Percentiles rank a stretch among this genome's conserved stretches.
Evolutionary conservation across 35 echinoderm and acorn worm genomes (phyloP).

Genomic region (Apostichopus californicus): DNA sequence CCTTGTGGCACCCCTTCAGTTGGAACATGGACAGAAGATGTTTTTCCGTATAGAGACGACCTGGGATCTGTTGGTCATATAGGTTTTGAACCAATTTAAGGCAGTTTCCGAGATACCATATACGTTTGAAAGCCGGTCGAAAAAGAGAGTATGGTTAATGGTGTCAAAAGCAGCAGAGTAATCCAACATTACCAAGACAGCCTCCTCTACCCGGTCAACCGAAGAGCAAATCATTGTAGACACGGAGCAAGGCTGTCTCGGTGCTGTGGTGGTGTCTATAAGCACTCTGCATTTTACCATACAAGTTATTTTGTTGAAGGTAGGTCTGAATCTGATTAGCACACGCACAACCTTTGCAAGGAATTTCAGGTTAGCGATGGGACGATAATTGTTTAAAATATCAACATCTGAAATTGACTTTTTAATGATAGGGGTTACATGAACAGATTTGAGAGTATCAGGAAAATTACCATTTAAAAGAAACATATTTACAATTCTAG

Average conservation of each 20-base stretch:
- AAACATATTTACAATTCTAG: slow-evolving; percentile 37
- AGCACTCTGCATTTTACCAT: no score
- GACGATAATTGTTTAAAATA: slow-evolving; percentile 43
- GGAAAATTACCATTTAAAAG: slow-evolving; percentile 12
- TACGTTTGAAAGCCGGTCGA: neutral
- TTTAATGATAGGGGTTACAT: slow-evolving; percentile 45
- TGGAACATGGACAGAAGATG: neutral
- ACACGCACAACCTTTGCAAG: no score
- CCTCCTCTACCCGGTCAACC: no score
- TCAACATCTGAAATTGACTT: slow-evolving; percentile 20
- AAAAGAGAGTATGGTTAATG: no score
- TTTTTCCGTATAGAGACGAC: slow-evolving; percentile 1
- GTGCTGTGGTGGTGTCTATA: no score
- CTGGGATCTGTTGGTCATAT: slow-evolving; percentile 14
- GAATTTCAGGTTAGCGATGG: slow-evolving; percentile 40
- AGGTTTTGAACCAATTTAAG: neutral
- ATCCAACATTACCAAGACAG: no score
- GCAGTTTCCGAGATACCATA: slow-evolving; percentile 9
- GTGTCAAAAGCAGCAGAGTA: no score
- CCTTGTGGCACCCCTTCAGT: slow-evolving; percentile 78
- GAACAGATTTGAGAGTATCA: neutral
- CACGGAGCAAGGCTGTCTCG: no score
- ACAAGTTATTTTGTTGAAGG: no score
- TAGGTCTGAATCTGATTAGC: no score
- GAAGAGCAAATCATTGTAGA: no score